phyloP scores from a whole-genome alignment of 2,888 invertebrate species.

The Torymus aiolomorphi region DNA sequence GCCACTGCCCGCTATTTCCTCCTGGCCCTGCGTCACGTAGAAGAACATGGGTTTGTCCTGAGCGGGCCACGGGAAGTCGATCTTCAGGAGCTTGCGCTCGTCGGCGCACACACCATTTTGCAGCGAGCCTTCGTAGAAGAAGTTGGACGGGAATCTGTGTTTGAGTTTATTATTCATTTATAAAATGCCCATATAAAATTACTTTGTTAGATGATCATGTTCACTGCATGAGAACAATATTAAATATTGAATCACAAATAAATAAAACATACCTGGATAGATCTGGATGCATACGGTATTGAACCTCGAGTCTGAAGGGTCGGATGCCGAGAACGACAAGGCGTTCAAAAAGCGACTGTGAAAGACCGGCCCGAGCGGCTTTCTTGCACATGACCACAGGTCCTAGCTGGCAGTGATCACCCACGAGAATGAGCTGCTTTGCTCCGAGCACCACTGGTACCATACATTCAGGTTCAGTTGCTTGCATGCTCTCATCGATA shows the following conservation, averaged over 20 bases:
- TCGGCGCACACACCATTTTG: slow-evolving; percentile 99
- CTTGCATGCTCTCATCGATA: slow-evolving; percentile 97
- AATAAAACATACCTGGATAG: slow-evolving; percentile 78
- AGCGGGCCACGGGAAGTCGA: slow-evolving; percentile 99
- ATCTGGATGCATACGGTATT: slow-evolving; percentile 99
- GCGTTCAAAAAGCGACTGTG: slow-evolving; percentile 97
- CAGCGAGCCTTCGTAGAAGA: slow-evolving; percentile 98
- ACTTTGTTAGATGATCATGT: too few relatives aligned
- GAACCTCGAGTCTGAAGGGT: slow-evolving; percentile 97
- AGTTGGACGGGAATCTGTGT: slow-evolving; percentile 96
- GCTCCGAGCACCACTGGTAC: slow-evolving; percentile 99
- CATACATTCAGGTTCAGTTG: slow-evolving; percentile 99
- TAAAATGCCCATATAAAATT: background rate
- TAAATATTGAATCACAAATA: background rate
- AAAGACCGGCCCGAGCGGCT: slow-evolving; percentile 96
- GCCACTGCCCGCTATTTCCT: slow-evolving; percentile 98
- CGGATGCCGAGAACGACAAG: slow-evolving; percentile 97
- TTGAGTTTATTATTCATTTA: slow-evolving; percentile 1
- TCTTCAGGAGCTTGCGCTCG: slow-evolving; percentile 90
- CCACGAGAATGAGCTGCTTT: slow-evolving; percentile 96
- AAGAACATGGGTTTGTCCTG: slow-evolving; percentile 99
- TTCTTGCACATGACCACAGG: slow-evolving; percentile 99
- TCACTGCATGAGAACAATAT: too few relatives aligned
- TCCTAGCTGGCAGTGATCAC: slow-evolving; percentile 99
- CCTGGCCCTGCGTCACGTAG: slow-evolving; percentile 97